Percentiles rank a stretch among this genome's conserved stretches.
Conservation (phyloP, 2,797 vertebrate species). For the Rhinoraja longicauda region DNA sequence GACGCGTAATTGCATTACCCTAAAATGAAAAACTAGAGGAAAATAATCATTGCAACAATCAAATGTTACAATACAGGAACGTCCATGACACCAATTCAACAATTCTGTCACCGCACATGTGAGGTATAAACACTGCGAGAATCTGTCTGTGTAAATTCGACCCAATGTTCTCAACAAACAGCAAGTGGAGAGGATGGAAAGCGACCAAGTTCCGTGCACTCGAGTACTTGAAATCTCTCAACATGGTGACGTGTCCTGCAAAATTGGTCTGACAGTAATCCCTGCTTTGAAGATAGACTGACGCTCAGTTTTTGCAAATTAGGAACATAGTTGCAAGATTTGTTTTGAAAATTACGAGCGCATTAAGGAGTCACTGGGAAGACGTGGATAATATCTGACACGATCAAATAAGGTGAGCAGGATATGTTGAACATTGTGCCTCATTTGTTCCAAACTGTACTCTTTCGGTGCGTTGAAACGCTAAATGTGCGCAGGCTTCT, state of each 20-base stretch:
- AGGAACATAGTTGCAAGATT: not conserved
- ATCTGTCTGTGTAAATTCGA: not conserved
- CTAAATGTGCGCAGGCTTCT: not conserved
- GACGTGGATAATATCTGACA: not conserved
- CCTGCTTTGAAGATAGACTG: not conserved
- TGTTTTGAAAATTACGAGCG: not conserved
- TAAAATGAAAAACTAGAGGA: not conserved
- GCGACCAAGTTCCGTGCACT: not conserved
- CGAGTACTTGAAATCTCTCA: not conserved
- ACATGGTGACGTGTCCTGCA: not conserved
- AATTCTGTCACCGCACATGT: not conserved
- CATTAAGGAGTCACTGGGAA: not conserved
- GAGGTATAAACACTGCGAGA: too few relatives aligned
- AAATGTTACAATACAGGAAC: not conserved
- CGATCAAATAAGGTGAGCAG: not conserved
- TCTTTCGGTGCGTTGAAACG: not conserved
- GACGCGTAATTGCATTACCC: not conserved
- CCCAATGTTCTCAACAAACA: not conserved
- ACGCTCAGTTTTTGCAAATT: not conserved
- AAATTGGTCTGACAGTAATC: constrained; percentile 12
- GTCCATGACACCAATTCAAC: not conserved
- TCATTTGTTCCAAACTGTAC: not conserved
- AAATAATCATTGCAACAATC: not conserved
- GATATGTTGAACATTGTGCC: not conserved
- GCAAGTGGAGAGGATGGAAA: too few relatives aligned